Evolutionary conservation across 2,888 invertebrate species (phyloP), one percentile per base, ranked within the genome.

Genomic region (Villa cingulata): DNA sequence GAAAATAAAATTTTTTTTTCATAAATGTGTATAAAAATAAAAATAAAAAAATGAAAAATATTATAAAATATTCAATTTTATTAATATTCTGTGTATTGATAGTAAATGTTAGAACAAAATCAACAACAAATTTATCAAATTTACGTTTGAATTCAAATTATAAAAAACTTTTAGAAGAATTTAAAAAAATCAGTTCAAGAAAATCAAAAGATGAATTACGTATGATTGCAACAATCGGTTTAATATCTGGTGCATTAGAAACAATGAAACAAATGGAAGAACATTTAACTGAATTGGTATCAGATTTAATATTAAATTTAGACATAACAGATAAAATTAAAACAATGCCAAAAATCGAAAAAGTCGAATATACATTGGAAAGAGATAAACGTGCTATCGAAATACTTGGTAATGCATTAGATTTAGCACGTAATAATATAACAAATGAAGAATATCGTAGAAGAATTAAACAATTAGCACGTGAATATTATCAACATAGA

Each of bases 221-320:
- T 17, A 59, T 61, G 0, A 47, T 68, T 7, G 63, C 62, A 2
- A 58, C 62, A 0, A 53, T 69, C 4, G 69, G 66, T 1, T 50
- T 69, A 18, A 48, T 68, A 1, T 61, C 66, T 41, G 68, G 69
- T 1, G 64, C 65, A 3, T 53, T 60, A 15, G 57, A 62, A 48
- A 60, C 62, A 0, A 65, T 68, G 49, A 54, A 63, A 38, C 55
- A 58, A 37, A 64, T 69, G 62, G 62, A 64, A 40, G 51, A 60
- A 36, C 58, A 67, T 45, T 45, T 68, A 42, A 58, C 61, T 6
- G 53, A 54, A 16, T 51, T 55, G 16, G 54, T 67, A 2, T 55
- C 57, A 19, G 64, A 65, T 49, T 50, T 69, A 4, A 46, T 68
- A 14, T 45, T 58, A 2, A 58, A 62, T 19, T 56, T 60, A 15